These are phyloP conservation scores for Drosophila diplacantha DNA, from an alignment of 2,888 invertebrate genomes.

Conservation along the genomic window DNA sequence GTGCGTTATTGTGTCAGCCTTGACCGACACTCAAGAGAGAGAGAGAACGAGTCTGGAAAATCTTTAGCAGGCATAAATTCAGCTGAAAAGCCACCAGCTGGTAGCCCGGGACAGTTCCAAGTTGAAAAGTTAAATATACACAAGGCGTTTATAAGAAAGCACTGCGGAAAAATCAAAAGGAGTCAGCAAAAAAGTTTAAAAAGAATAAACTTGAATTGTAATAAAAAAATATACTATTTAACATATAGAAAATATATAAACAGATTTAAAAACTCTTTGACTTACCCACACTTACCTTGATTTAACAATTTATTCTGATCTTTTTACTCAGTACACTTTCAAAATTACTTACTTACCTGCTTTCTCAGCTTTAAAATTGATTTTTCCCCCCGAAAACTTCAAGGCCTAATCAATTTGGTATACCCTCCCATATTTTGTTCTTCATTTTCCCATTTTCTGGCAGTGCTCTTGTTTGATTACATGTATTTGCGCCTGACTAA, in stretches of 20 bases:
- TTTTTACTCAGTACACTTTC: neutral
- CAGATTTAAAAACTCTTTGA: neutral
- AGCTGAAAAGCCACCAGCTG: slow-evolving; percentile 36
- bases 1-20: slow-evolving; percentile 14
- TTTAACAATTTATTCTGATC: neutral
- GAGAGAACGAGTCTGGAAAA: slow-evolving; percentile 35
- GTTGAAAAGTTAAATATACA: slow-evolving; percentile 47
- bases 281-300: neutral
- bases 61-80: slow-evolving; percentile 59
- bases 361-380: neutral
- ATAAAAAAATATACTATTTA: too few species aligned
- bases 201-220: neutral
- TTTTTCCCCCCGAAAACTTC: neutral
- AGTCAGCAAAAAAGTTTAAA: neutral
- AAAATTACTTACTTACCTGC: neutral
- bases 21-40: slow-evolving; percentile 31
- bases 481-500: slow-evolving; percentile 47
- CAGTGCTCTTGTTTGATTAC: slow-evolving; percentile 32
- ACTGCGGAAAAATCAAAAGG: slow-evolving; percentile 9
- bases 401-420: neutral
- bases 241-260: neutral
- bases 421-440: neutral
- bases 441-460: slow-evolving; percentile 3
- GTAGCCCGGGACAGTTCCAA: slow-evolving; percentile 28
- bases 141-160: slow-evolving; percentile 26